Base-by-base conservation (phyloP, 1,140 invertebrate genomes). In the Rhynchophorus ferrugineus region DNA sequence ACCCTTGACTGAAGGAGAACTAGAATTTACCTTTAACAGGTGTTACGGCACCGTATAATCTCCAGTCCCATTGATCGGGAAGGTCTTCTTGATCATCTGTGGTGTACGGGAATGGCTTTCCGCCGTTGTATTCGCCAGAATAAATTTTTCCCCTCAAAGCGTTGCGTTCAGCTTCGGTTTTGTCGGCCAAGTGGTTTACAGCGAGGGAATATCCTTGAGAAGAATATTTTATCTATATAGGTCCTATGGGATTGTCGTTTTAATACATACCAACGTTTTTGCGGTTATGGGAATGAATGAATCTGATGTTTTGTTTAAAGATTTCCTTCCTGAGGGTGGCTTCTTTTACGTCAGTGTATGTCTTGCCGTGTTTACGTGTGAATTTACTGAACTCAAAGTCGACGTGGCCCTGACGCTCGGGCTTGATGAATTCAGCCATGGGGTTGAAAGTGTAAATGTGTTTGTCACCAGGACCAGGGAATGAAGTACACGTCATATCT, bases 171-270 rank as follows among this genome's bases (percentile, higher is more conserved):
- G 78, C 71, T 13, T 85, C 80, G 16, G 78, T 84, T 44, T 81
- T 78, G 71, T 97, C 94, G 19, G 91, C 85, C 45, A 97, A 73
- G 69, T 96, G 91, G 74, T 97, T 98, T 0, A 95, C 77, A 17
- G 76, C 77, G 58, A 96, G 66, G 2, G 77, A 78, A 66, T 81
- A 97, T 1, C 83, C 78, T 24, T 83, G 71, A 53, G 80, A 89
- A 92, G 20, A 18, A 3, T 16, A 2, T 16, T 33, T 33, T 33
- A 33, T 7, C n/a, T 7, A 33, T 7, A 33, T 33, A 33, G 29
- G 6, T 33, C n/a, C 6, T 33, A 7, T n/a, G 6, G 29, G 29
- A 37, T 5, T 8, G 3, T 37, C 13, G 5, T 13, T 8, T 5
- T 5, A 17, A 8, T 6, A 17, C 43, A 48, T 39, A 64, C 62